phyloP scores from a whole-genome alignment of 2,888 invertebrate genomes.

The Drosophila mimetica region DNA sequence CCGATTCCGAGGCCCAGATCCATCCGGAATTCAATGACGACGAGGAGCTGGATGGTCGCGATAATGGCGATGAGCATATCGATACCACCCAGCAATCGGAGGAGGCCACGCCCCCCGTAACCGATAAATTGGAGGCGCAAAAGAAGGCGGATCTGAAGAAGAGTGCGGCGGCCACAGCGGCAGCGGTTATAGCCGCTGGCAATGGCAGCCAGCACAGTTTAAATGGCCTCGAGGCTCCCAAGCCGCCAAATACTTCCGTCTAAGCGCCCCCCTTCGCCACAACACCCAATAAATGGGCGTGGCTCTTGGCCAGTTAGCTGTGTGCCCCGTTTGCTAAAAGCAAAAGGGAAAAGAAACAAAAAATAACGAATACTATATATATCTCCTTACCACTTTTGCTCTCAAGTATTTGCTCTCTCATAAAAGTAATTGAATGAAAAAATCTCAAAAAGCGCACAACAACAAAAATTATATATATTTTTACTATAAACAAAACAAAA shows the following conservation, averaged over 20 bases:
- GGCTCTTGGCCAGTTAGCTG: slow-evolving; percentile 41
- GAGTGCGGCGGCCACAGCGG: slow-evolving; percentile 70
- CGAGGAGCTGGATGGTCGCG: slow-evolving; percentile 85
- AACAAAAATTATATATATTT: slow-evolving; percentile 18
- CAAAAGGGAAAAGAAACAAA: slow-evolving; percentile 38
- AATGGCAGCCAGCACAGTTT: slow-evolving; percentile 59
- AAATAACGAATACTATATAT: slow-evolving; percentile 11
- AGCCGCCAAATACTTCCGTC: slow-evolving; percentile 84
- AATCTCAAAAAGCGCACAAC: slow-evolving; percentile 56
- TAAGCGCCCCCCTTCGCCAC: slow-evolving; percentile 48
- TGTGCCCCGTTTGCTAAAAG: slow-evolving; percentile 50
- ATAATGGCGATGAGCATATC: slow-evolving; percentile 83
- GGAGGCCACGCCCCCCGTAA: slow-evolving; percentile 84
- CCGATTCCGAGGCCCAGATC: slow-evolving; percentile 87
- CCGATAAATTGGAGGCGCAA: slow-evolving; percentile 83
- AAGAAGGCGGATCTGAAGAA: slow-evolving; percentile 83
- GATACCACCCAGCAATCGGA: slow-evolving; percentile 83
- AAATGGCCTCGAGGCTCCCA: slow-evolving; percentile 76
- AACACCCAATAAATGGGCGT: slow-evolving; percentile 3
- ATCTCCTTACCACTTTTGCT: slow-evolving; percentile 43
- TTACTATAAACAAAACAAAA: slow-evolving; percentile 22
- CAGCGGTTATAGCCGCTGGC: slow-evolving; percentile 74
- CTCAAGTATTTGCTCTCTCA: slow-evolving; percentile 32
- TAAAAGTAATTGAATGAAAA: slow-evolving; percentile 12
- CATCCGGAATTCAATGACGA: slow-evolving; percentile 86